phyloP scores from a whole-genome alignment of 2,888 invertebrate species.

The Rhagonycha lutea region DNA sequence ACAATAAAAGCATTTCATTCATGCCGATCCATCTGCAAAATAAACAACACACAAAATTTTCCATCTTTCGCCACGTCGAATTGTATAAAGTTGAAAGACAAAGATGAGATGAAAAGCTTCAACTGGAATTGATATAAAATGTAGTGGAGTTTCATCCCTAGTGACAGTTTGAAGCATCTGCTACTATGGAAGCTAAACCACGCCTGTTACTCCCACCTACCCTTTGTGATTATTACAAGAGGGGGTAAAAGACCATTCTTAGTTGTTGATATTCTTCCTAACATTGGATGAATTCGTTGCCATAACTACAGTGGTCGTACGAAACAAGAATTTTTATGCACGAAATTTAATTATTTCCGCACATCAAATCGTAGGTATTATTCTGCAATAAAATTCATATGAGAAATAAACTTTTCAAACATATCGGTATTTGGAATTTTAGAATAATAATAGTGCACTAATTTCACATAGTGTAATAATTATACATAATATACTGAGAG shows the following conservation, averaged over 20 bases:
- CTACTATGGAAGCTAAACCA: conserved; percentile 39
- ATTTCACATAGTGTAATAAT: too few relatives aligned
- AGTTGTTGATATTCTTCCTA: conserved; percentile 26
- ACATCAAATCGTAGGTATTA: neutral
- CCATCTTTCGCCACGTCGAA: conserved; percentile 10
- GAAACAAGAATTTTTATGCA: conserved; percentile 5
- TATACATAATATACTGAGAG: too few relatives aligned
- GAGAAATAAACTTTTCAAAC: too few relatives aligned
- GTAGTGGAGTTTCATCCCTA: conserved; percentile 29
- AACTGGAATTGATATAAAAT: conserved; percentile 17
- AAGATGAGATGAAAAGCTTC: conserved; percentile 22
- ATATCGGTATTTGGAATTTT: too few relatives aligned
- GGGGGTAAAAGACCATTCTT: conserved; percentile 36
- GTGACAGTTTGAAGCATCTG: conserved; percentile 42
- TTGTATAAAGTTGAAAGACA: conserved; percentile 5
- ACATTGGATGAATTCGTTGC: conserved; percentile 44
- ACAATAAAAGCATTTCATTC: conserved; percentile 53
- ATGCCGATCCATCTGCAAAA: conserved; percentile 30
- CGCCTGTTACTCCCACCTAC: conserved; percentile 38
- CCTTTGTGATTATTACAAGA: conserved; percentile 4
- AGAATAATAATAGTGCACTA: too few relatives aligned
- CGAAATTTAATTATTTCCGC: conserved; percentile 4
- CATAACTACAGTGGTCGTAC: conserved; percentile 34
- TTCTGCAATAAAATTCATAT: neutral
- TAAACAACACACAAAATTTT: conserved; percentile 14